A percentile compares a stretch with the other conserved stretches of the same genome.
These are phyloP conservation scores for Pangasianodon hypophthalmus DNA, from an alignment of 2,113 vertebrate species.

Conservation along the genomic window DNA sequence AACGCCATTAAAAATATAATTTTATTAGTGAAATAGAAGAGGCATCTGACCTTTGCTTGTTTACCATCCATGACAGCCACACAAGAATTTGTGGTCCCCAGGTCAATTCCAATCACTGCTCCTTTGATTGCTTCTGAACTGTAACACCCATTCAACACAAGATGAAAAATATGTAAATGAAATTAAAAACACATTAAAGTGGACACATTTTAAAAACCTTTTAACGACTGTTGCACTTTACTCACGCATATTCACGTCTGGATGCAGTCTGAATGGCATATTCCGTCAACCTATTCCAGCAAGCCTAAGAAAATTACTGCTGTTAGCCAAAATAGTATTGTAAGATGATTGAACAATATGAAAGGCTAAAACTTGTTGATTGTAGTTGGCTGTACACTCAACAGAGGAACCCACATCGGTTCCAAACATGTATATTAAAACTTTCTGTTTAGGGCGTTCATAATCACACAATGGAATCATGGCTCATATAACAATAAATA, in stretches of 20 bases:
- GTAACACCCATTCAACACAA: slow-evolving; percentile 48
- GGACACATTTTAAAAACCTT: background rate
- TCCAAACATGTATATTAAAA: background rate
- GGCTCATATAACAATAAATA: background rate
- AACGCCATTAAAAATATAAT: background rate
- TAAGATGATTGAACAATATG: background rate
- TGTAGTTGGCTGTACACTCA: background rate
- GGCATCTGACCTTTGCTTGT: slow-evolving; percentile 86
- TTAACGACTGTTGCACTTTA: slow-evolving; percentile 28
- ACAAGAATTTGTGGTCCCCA: slow-evolving; percentile 98
- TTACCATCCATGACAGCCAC: slow-evolving; percentile 99
- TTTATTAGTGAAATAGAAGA: background rate
- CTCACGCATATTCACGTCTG: slow-evolving; percentile 89
- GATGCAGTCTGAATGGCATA: slow-evolving; percentile 77
- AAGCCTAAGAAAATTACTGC: slow-evolving; percentile 70
- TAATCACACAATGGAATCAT: background rate
- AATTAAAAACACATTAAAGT: background rate
- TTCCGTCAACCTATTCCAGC: slow-evolving; percentile 82
- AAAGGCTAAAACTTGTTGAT: background rate
- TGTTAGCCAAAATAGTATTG: background rate
- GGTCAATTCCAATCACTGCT: slow-evolving; percentile 92
- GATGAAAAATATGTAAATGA: background rate
- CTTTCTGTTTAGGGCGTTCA: too few species aligned
- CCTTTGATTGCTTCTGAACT: slow-evolving; percentile 96
- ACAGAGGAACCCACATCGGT: too few species aligned